Evolutionary conservation across 2,113 vertebrate species (phyloP).

Genomic region (Amphiprion ocellaris): DNA sequence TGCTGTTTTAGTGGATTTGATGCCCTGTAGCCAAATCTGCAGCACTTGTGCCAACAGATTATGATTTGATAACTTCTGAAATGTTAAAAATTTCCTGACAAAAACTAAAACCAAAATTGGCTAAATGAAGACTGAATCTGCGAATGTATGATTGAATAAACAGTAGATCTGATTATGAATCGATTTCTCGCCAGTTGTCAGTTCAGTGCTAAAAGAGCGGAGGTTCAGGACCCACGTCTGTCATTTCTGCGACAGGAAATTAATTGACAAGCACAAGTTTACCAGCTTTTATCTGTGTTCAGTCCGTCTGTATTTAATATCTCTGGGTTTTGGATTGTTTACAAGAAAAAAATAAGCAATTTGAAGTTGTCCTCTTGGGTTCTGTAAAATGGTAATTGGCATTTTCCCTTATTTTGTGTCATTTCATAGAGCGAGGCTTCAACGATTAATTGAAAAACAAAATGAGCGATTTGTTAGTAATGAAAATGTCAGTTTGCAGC

Average conservation of each 20-base stretch:
- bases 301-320: not conserved
- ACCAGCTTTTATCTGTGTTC: not conserved
- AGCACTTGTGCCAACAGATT: too few species aligned
- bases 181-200: not conserved
- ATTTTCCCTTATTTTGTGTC: slow-evolving; percentile 4
- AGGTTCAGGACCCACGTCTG: not conserved
- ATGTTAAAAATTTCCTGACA: too few species aligned
- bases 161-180: not conserved
- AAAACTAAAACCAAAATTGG: too few species aligned
- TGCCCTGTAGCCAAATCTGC: not conserved
- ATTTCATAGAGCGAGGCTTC: not conserved
- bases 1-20: not conserved
- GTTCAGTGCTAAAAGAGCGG: not conserved
- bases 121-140: too few species aligned
- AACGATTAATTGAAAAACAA: not conserved
- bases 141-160: too few species aligned
- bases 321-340: not conserved
- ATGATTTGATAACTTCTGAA: too few species aligned
- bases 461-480: not conserved
- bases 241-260: not conserved
- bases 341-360: not conserved
- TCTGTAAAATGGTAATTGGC: not conserved
- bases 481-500: not conserved
- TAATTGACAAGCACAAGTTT: not conserved
- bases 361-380: not conserved